Evolutionary conservation across 2,888 invertebrate genomes (phyloP).

Genomic region (Kuschelorhynchus macadamiae): DNA sequence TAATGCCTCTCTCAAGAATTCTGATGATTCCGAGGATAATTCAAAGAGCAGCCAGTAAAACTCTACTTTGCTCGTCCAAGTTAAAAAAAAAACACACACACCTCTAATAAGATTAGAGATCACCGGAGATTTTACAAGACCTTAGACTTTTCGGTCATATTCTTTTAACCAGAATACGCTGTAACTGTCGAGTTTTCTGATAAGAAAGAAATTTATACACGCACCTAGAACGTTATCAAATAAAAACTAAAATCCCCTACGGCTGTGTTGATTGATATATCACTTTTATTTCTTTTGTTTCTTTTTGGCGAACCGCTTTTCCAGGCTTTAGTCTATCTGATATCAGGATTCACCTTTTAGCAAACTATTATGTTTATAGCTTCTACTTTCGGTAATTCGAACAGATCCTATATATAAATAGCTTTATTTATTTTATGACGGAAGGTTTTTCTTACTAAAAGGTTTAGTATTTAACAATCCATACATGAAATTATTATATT

Average conservation of each 20-base stretch:
- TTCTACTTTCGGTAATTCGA: constrained; percentile 5
- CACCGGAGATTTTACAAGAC: constrained; percentile 40
- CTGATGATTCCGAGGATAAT: no score
- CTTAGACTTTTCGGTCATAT: constrained; percentile 48
- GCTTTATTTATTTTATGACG: no score
- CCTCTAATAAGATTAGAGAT: no score
- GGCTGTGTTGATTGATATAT: constrained; percentile 48
- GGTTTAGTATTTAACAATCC: no score
- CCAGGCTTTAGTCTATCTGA: constrained; percentile 41
- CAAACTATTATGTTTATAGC: constrained; percentile 25
- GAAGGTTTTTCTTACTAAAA: no score
- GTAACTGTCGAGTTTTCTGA: constrained; percentile 45
- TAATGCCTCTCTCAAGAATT: no score
- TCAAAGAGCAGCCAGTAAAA: no score
- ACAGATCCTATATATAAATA: not conserved
- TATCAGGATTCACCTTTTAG: constrained; percentile 49
- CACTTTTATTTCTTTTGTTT: constrained; percentile 47
- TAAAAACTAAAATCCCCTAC: constrained; percentile 50
- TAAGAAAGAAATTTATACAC: constrained; percentile 50
- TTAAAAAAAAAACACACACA: no score
- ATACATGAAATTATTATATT: no score
- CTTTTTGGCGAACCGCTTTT: constrained; percentile 32
- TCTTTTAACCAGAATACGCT: constrained; percentile 39
- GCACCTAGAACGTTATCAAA: constrained; percentile 48
- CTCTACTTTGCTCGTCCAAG: no score